phyloP scores from a whole-genome alignment of 2,113 vertebrate species.

The Hystrix cristata region DNA sequence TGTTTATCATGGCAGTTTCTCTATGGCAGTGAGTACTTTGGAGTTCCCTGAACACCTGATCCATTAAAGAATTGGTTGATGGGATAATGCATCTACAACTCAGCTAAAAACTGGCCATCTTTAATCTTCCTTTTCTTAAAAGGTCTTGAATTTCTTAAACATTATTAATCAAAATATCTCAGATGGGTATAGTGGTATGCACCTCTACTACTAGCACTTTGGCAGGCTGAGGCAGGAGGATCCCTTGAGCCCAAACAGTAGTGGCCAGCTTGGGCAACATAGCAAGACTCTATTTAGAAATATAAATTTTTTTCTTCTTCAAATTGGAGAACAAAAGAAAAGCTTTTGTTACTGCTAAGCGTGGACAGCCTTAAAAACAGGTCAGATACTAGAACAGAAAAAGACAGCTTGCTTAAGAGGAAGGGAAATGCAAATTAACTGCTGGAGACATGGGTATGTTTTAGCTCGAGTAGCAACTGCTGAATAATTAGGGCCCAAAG shows the following conservation, averaged over 20 bases:
- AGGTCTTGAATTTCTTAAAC: not conserved
- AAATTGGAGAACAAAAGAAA: not conserved
- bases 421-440: slow-evolving; percentile 73
- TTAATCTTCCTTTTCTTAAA: not conserved
- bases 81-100: not conserved
- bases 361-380: slow-evolving; percentile 40
- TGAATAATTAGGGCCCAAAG: slow-evolving; percentile 75
- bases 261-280: not conserved
- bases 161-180: not conserved
- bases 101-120: not conserved
- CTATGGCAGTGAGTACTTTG: not conserved
- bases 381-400: slow-evolving; percentile 25
- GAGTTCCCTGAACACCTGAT: not conserved
- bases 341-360: slow-evolving; percentile 28
- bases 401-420: slow-evolving; percentile 52
- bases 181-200: rapidly evolving
- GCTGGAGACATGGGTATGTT: slow-evolving; percentile 51
- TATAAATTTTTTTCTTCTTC: not conserved
- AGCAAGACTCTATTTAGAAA: not conserved
- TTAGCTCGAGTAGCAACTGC: slow-evolving; percentile 60
- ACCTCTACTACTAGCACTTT: not conserved
- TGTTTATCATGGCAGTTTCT: not conserved
- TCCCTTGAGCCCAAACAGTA: not conserved
- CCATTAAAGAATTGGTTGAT: not conserved
- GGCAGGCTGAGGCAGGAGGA: not conserved